Conservation (phyloP, 2,888 invertebrate genomes). For the Drosophila paramelanica region DNA sequence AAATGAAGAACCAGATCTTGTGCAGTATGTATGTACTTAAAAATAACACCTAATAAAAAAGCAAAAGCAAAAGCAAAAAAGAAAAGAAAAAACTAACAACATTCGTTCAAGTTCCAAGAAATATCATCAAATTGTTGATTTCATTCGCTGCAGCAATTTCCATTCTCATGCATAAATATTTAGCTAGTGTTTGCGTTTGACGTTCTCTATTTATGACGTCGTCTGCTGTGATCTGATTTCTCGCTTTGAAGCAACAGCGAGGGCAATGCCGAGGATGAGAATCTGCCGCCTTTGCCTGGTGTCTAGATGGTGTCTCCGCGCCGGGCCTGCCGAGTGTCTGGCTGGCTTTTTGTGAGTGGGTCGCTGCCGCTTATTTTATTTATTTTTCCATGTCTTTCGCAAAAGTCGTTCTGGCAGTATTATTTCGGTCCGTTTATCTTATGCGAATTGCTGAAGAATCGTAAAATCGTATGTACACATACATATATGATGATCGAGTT, state of each 20-base stretch:
- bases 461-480: conserved; percentile 32
- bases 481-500: conserved; percentile 26
- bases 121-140: conserved; percentile 55
- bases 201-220: conserved; percentile 23
- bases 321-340: conserved; percentile 17
- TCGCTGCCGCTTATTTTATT: conserved; percentile 43
- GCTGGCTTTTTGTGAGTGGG: conserved; percentile 42
- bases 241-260: conserved; percentile 24
- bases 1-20: conserved; percentile 25
- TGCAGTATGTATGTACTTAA: conserved; percentile 8
- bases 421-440: conserved; percentile 49
- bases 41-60: conserved; percentile 24
- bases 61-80: background rate
- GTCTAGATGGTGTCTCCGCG: conserved; percentile 22
- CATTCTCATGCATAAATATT: conserved; percentile 73
- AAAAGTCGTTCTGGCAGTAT: conserved; percentile 36
- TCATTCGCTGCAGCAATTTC: conserved; percentile 56
- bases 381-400: conserved; percentile 58
- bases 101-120: conserved; percentile 49
- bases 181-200: conserved; percentile 51
- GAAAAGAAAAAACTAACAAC: conserved; percentile 16
- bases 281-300: conserved; percentile 1
- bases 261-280: conserved; percentile 9
- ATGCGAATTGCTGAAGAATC: conserved; percentile 53
- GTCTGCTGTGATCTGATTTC: conserved; percentile 52